Base-by-base conservation (phyloP, 2,888 invertebrate genomes). In the Spisula subtruncata region DNA sequence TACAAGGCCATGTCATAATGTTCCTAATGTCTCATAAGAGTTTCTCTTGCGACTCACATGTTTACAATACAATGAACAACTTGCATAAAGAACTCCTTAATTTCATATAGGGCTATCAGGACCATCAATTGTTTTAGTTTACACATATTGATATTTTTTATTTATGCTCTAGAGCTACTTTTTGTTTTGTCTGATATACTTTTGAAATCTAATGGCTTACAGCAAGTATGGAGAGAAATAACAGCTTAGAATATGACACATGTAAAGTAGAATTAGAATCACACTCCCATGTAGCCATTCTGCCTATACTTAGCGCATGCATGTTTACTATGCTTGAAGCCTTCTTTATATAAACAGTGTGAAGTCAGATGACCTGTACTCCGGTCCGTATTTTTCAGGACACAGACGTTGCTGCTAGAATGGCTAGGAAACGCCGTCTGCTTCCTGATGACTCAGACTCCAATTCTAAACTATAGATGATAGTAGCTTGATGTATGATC, bases 381-480 rank as follows among this genome's bases (percentile, higher is more conserved):
- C 20, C 25, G 25, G 60, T 66, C 60, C 60, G n/a, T 51, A 16
- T 66, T 16, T 71, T 75, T 75, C 75, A 75, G 75, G 32, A 32
- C 35, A 25, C 75, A 14, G 48, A 83, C 18, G 60, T 79, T 20
- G 46, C 79, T 60, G 60, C 51, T 41, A 56, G 88, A 66, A 46
- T 51, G 81, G 32, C 85, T 1, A 80, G 85, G 35, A 88, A 88
- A 81, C 88, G 85, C n/a, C 84, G 51, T 20, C 51, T 80, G 32
- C 81, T 81, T 12, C 46, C 85, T 6, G 84, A 66, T 16, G 85
- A 85, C 51, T 88, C 88, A 16, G 85, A 85, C 51, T 88, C 88
- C 1, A 88, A 88, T 29, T 71, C 71, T 32, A 71, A 75, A 54
- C 86, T 86, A 25, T 86, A 81, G 56, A 66, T 25, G 4, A n/a